Evolutionary conservation across 2,888 invertebrate species (phyloP).

Genomic region (Chaitophorus viminalis): DNA sequence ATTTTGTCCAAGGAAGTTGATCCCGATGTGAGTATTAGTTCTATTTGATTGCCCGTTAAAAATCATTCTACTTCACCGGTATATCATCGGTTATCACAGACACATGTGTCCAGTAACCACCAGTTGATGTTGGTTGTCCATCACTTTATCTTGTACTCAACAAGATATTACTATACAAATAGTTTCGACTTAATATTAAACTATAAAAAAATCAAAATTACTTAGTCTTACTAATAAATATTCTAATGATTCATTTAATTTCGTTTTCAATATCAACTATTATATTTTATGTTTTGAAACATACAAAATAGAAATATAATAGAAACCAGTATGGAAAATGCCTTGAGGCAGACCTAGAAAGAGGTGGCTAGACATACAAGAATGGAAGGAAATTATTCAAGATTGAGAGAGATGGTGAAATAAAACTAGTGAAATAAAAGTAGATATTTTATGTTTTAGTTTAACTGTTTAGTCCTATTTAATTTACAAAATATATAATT

Average conservation of each 20-base stretch:
- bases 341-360: too few relatives aligned
- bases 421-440: too few relatives aligned
- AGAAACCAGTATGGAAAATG: too few relatives aligned
- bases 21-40: constrained; percentile 87
- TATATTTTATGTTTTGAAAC: neutral
- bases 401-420: too few relatives aligned
- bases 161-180: neutral
- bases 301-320: too few relatives aligned
- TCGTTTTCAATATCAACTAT: neutral
- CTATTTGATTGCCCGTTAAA: neutral
- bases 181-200: neutral
- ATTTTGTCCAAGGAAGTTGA: constrained; percentile 98
- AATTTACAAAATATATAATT: neutral
- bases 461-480: too few relatives aligned
- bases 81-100: neutral
- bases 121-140: neutral
- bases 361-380: too few relatives aligned
- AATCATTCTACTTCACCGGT: neutral
- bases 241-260: neutral
- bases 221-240: neutral
- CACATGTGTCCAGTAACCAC: neutral
- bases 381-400: too few relatives aligned
- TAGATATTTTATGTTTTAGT: neutral
- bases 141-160: neutral
- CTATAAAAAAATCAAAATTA: too few relatives aligned